These are phyloP conservation scores for Drosophila maculinotata DNA, from an alignment of 2,888 invertebrate species.

Conservation along the genomic window DNA sequence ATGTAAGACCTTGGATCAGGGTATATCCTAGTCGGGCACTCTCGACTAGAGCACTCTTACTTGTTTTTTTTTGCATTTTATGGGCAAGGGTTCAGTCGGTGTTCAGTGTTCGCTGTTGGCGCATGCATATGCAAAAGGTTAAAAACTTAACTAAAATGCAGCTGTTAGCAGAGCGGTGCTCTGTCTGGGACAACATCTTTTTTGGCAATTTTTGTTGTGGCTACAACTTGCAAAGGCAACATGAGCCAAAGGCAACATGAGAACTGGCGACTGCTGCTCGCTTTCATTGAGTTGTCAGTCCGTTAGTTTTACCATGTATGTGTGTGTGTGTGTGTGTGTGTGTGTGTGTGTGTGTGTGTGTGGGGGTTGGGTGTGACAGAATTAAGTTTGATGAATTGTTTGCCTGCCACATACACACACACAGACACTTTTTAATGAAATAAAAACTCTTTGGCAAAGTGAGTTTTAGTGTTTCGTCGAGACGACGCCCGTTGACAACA, in stretches of 20 bases:
- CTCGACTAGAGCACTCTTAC: too few species aligned
- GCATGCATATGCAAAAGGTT: constrained; percentile 74
- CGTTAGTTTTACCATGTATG: constrained; percentile 41
- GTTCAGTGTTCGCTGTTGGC: constrained; percentile 14
- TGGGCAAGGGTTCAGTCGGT: too few species aligned
- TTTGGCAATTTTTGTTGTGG: constrained; percentile 57
- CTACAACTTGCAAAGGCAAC: constrained; percentile 59
- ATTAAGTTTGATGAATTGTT: constrained; percentile 80
- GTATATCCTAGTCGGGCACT: too few species aligned
- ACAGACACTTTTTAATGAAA: constrained; percentile 77
- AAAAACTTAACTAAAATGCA: constrained; percentile 65
- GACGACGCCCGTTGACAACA: constrained; percentile 59
- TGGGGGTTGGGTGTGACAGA: constrained; percentile 57
- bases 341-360: constrained; percentile 11
- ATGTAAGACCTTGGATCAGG: too few species aligned
- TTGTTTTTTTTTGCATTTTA: too few species aligned
- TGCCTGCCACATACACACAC: constrained; percentile 57
- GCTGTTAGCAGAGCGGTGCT: constrained; percentile 30
- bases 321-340: constrained; percentile 5
- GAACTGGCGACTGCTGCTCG: constrained; percentile 53
- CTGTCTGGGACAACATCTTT: constrained; percentile 42
- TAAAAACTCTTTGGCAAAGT: constrained; percentile 81
- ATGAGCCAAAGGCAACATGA: constrained; percentile 60
- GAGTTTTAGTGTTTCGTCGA: constrained; percentile 77
- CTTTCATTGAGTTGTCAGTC: constrained; percentile 67